Evolutionary conservation across 2,888 invertebrate genomes (phyloP), one percentile per base, ranked within the genome.

Genomic region (Crioceris asparagi): DNA sequence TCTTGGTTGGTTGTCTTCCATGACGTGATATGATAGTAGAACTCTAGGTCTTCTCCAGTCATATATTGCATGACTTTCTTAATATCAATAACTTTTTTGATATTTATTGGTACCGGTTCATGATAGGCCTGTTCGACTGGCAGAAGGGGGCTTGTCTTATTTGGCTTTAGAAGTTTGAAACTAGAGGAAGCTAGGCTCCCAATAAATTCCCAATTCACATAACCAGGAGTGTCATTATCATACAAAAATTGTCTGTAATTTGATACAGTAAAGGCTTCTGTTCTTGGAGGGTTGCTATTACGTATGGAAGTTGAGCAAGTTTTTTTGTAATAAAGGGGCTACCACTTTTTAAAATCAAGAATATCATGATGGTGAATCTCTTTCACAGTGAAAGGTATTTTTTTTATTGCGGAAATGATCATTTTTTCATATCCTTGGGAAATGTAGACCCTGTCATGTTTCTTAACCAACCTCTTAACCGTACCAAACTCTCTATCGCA

Each of bases 401-500:
- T 38, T 37, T 43, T 40, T 36, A 41, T 30, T 8, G 36, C 32
- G 23, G 19, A 8, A 12, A 34, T 21, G 30, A 46, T 38, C 34
- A 42, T 37, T 6, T 38, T 19, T 19, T 45, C 38, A 36, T 49
- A 49, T 37, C 45, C 46, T 32, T 46, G 44, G 19, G 44, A 42
- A 25, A 39, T 21, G 23, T 47, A 48, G 15, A 47, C 37, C 32
- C 41, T 32, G 38, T 49, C 47, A 29, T 33, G 23, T 47, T 40
- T 45, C 39, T 30, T 41, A 10, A 47, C 17, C 6, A 36, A 17
- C 34, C 44, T 27, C 36, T 45, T 47, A 27, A 36, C 34, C 35
- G 31, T 29, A 12, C 42, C 48, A 39, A 48, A 49, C 36, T 46
- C 44, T 26, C 48, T 38, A 34, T 47, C 39, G 35, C 44, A 47